Evolutionary conservation across 2,113 vertebrate species (phyloP).

Genomic region (Forbesichthys agassizii): DNA sequence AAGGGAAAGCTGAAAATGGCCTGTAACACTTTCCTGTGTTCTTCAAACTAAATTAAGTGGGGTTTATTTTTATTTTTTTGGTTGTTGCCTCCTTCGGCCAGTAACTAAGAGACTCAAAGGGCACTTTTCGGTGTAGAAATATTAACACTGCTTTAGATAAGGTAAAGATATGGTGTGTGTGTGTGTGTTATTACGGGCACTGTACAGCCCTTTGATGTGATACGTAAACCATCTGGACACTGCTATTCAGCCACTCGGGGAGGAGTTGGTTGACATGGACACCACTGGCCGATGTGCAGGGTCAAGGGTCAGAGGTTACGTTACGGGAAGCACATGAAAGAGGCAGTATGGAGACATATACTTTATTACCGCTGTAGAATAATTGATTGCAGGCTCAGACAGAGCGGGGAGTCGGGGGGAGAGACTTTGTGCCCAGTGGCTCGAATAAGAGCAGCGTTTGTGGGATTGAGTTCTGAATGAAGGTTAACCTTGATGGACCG

Average conservation of each 20-base stretch:
- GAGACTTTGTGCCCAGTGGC: slow-evolving; percentile 33
- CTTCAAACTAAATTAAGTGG: neutral
- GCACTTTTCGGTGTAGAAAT: neutral
- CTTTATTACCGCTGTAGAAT: slow-evolving; percentile 72
- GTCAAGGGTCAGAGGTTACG: slow-evolving; percentile 64
- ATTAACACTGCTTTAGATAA: slow-evolving; percentile 25
- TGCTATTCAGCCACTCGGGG: slow-evolving; percentile 26
- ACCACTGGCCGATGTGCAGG: slow-evolving; percentile 54
- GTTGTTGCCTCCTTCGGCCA: neutral
- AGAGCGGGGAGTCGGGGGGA: slow-evolving; percentile 46
- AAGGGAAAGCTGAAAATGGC: too few species aligned
- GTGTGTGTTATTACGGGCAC: slow-evolving; percentile 14
- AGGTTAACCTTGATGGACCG: slow-evolving; percentile 60
- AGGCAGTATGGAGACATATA: slow-evolving; percentile 58
- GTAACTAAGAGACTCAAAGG: neutral
- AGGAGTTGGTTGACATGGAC: slow-evolving; percentile 42
- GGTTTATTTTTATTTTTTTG: too few species aligned
- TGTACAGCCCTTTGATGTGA: slow-evolving; percentile 59
- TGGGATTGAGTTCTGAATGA: slow-evolving; percentile 59
- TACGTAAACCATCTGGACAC: slow-evolving; percentile 54
- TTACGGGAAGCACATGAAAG: slow-evolving; percentile 74
- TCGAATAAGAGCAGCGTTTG: slow-evolving; percentile 61
- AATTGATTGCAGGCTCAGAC: slow-evolving; percentile 75
- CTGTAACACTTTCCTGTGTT: neutral
- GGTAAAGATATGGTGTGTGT: slow-evolving; percentile 34